Conservation (phyloP, 2,888 invertebrate species). For the Pristionchus mayeri region DNA sequence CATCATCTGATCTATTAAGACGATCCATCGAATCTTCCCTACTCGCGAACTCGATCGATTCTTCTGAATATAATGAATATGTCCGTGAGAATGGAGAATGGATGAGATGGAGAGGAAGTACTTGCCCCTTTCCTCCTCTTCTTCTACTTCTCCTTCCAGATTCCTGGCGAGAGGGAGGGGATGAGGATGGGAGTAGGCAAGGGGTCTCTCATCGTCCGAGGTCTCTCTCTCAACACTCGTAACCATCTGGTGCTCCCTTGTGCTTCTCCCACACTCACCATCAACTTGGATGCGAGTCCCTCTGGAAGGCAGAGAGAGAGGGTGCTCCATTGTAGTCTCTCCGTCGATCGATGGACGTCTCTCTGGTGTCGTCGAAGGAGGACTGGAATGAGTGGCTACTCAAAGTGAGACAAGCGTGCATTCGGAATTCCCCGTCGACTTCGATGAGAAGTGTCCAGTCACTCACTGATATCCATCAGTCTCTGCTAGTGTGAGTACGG, state of each 20-base stretch:
- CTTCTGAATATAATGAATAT: slow-evolving; percentile 19
- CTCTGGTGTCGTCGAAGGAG: slow-evolving; percentile 79
- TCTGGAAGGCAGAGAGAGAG: too few relatives aligned
- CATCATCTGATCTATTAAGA: background rate
- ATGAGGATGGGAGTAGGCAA: too few relatives aligned
- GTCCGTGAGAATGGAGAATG: background rate
- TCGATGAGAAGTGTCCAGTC: slow-evolving; percentile 93
- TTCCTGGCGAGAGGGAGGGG: too few relatives aligned
- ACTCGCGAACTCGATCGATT: background rate
- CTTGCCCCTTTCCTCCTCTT: background rate
- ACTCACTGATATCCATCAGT: slow-evolving; percentile 93
- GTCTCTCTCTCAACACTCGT: too few relatives aligned
- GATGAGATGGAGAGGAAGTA: background rate
- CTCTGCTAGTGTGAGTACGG: slow-evolving; percentile 83
- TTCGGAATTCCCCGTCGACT: slow-evolving; percentile 88
- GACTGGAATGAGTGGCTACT: slow-evolving; percentile 99
- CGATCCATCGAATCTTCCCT: slow-evolving; percentile 18
- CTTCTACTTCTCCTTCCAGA: background rate
- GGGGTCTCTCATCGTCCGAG: too few relatives aligned
- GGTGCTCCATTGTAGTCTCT: too few relatives aligned
- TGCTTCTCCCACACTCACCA: too few relatives aligned
- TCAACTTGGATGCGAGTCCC: too few relatives aligned
- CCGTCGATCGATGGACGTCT: background rate
- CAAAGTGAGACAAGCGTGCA: slow-evolving; percentile 90
- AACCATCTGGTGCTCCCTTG: too few relatives aligned